phyloP scores from a whole-genome alignment of 2,797 vertebrate genomes.

The Myripristis murdjan region DNA sequence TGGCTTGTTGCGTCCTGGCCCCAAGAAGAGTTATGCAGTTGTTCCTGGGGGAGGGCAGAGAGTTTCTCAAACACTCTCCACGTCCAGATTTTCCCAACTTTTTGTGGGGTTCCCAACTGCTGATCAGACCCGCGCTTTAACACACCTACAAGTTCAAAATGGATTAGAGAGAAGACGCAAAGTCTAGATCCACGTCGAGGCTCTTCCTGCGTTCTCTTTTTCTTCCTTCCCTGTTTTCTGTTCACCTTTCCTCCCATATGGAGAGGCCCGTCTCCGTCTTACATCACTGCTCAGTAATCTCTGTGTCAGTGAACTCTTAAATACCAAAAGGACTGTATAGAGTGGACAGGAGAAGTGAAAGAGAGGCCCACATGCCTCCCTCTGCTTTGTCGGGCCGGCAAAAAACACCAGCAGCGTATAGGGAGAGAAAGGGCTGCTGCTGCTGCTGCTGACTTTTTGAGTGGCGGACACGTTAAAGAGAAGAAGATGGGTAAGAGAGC shows the following conservation, averaged over 20 bases:
- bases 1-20: no score
- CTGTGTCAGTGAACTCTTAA: conserved; percentile 40
- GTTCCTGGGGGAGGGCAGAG: no score
- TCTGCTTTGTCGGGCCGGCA: conserved; percentile 9
- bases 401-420: conserved; percentile 8
- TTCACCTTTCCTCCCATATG: conserved; percentile 36
- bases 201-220: conserved; percentile 10
- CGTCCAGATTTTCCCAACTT: not conserved
- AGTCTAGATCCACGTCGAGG: conserved; percentile 1
- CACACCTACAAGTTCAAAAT: conserved; percentile 8
- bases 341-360: conserved; percentile 13
- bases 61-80: not conserved
- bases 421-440: conserved; percentile 2
- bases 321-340: conserved; percentile 15
- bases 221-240: conserved; percentile 29
- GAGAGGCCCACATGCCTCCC: conserved; percentile 1
- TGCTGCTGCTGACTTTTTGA: conserved; percentile 25
- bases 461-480: conserved; percentile 30
- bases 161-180: conserved; percentile 33
- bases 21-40: no score
- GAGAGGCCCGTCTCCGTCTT: conserved; percentile 19
- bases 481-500: conserved; percentile 40
- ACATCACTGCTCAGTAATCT: conserved; percentile 56
- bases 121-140: conserved; percentile 8
- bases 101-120: not conserved